Conservation (phyloP, 2,888 invertebrate genomes). For the Heliconius aoede region DNA sequence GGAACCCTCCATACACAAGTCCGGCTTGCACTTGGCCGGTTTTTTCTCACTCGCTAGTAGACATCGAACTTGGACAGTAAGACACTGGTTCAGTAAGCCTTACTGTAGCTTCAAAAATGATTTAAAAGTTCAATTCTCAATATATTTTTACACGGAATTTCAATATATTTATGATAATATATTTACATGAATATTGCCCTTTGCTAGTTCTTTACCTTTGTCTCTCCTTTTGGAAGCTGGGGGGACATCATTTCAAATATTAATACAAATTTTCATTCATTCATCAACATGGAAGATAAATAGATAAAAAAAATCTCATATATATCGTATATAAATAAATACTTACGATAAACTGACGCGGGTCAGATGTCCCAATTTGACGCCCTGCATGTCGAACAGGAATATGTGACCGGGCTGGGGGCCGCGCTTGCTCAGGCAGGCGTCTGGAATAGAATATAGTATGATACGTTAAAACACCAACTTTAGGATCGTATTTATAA, state of each 20-base stretch:
- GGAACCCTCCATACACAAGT: too few relatives aligned
- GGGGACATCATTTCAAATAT: slow-evolving; percentile 48
- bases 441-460: slow-evolving; percentile 70
- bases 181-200: slow-evolving; percentile 37
- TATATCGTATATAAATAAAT: neutral
- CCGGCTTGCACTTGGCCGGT: too few relatives aligned
- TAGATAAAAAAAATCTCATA: too few relatives aligned
- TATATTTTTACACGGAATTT: neutral
- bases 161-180: neutral
- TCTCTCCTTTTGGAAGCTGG: slow-evolving; percentile 81
- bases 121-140: neutral
- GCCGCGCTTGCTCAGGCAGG: slow-evolving; percentile 82
- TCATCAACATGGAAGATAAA: too few relatives aligned
- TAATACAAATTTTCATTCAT: slow-evolving; percentile 35
- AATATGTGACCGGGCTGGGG: slow-evolving; percentile 86
- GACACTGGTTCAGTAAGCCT: too few relatives aligned
- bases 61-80: too few relatives aligned
- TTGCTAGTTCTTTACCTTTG: slow-evolving; percentile 67
- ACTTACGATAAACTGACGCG: slow-evolving; percentile 83
- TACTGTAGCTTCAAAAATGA: too few relatives aligned
- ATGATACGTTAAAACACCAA: neutral
- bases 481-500: neutral
- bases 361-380: slow-evolving; percentile 84
- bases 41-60: too few relatives aligned
- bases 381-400: slow-evolving; percentile 87